These are phyloP conservation scores for Rhodinocichla rosea DNA, from an alignment of 2,113 vertebrate species.

Conservation along the genomic window DNA sequence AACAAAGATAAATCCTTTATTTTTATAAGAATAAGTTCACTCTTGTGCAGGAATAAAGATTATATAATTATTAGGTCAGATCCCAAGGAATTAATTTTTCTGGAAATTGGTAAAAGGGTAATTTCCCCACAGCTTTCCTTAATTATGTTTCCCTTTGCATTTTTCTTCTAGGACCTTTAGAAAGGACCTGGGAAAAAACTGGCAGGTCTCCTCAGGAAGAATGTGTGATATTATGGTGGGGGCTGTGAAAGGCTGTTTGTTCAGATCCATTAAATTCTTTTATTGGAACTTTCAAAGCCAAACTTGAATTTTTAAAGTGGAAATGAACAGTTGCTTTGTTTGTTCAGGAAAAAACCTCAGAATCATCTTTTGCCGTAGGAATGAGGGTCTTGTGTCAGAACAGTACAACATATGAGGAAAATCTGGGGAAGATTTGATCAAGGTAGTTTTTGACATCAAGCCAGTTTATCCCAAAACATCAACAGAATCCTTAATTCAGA, in stretches of 20 bases:
- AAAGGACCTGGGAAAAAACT: background rate
- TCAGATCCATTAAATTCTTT: constrained; percentile 34
- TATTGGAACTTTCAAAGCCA: background rate
- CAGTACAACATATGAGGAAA: background rate
- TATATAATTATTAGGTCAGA: background rate
- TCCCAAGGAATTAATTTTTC: background rate
- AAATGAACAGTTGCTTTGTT: background rate
- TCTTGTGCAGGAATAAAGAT: background rate
- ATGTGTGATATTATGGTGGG: background rate
- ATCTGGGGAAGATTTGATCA: background rate
- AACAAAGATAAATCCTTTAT: background rate
- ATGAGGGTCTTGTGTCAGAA: background rate
- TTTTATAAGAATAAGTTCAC: background rate
- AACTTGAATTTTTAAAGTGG: background rate
- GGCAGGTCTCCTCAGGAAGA: background rate
- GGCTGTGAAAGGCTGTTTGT: background rate
- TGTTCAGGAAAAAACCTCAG: background rate
- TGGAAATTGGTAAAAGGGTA: background rate
- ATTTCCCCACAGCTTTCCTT: background rate
- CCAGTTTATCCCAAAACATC: background rate
- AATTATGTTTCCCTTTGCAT: background rate
- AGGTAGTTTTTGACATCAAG: background rate
- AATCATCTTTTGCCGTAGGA: constrained; percentile 13
- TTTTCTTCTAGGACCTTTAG: background rate
- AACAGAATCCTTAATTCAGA: background rate